These are phyloP conservation scores for Cantharis nigra DNA, from an alignment of 2,888 invertebrate genomes.

Conservation along the genomic window DNA sequence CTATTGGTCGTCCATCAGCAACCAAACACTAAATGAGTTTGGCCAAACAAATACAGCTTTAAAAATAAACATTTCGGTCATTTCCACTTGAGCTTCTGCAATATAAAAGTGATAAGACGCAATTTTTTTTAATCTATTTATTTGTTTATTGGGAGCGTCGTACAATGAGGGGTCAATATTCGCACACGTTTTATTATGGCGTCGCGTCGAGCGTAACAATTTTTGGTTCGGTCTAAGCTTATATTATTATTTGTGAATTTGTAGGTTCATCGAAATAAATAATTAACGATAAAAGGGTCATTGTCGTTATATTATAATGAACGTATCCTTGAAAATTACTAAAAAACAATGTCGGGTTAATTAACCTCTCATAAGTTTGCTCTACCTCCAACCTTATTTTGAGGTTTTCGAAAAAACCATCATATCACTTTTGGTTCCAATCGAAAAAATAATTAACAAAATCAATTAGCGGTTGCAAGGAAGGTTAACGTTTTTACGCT, in stretches of 20 bases:
- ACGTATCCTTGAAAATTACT: not conserved
- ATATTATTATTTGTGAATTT: not conserved
- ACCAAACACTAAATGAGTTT: not conserved
- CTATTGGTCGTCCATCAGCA: not conserved
- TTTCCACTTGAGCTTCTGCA: not conserved
- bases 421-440: not conserved
- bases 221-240: not conserved
- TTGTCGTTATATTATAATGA: not conserved
- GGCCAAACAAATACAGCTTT: not conserved
- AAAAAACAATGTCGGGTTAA: slow-evolving; percentile 4
- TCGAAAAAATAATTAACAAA: not conserved
- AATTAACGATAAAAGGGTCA: slow-evolving; percentile 1
- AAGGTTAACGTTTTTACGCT: not conserved
- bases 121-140: not conserved
- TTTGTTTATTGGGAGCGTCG: not conserved
- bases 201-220: not conserved
- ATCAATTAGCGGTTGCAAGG: not conserved
- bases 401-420: not conserved
- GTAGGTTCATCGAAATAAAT: not conserved
- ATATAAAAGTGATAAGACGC: not conserved
- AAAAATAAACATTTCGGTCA: not conserved
- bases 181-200: not conserved
- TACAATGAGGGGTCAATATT: slow-evolving; percentile 2
- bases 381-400: not conserved
- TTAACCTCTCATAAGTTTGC: not conserved